phyloP scores from a whole-genome alignment of 1,140 invertebrate species.

The Tetramorium alpestre region DNA sequence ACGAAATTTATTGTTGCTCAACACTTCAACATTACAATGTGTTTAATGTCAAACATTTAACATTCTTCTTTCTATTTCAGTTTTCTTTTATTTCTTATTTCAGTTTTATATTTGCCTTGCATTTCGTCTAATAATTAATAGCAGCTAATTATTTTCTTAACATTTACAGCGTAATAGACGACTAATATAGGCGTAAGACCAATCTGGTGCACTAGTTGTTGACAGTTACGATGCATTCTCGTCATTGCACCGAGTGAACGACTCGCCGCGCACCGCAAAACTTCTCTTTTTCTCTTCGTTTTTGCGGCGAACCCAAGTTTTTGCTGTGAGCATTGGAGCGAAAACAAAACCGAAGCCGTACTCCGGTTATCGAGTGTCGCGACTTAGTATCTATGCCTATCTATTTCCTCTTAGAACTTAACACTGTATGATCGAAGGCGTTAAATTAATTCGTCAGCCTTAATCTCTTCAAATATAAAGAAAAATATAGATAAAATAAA shows the following conservation, averaged over 20 bases:
- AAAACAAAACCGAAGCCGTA: conserved; percentile 35
- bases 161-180: not conserved
- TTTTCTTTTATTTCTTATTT: not conserved
- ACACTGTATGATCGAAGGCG: not conserved
- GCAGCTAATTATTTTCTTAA: not conserved
- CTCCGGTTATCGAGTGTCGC: conserved; percentile 8
- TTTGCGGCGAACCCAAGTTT: conserved; percentile 15
- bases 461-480: not conserved
- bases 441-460: not conserved
- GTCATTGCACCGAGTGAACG: not conserved
- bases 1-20: not conserved
- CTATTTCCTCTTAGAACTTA: not conserved
- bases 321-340: not conserved
- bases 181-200: not conserved
- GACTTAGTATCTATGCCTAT: not conserved
- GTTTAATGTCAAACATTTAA: not conserved
- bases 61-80: not conserved
- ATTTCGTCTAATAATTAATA: not conserved
- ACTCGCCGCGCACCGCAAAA: not conserved
- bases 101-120: not conserved
- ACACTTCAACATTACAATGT: not conserved
- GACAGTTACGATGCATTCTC: conserved; percentile 26
- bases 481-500: not conserved
- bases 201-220: not conserved
- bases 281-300: conserved; percentile 5